Conservation (phyloP, 2,888 invertebrate genomes). For the Heliconius erato region DNA sequence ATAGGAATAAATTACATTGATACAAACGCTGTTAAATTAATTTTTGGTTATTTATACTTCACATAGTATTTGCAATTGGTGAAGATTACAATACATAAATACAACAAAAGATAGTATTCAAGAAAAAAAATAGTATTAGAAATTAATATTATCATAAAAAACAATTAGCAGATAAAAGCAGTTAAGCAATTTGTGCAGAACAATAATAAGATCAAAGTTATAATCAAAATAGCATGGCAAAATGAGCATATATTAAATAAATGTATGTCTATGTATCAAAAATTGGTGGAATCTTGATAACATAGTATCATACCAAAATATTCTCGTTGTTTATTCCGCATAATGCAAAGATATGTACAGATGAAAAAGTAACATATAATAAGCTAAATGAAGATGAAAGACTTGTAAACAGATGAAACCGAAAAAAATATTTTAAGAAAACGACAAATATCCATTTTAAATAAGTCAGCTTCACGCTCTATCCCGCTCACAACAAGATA, state of each 20-base stretch:
- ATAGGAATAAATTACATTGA: neutral
- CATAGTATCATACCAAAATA: neutral
- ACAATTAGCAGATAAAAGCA: no score
- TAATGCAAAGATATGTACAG: neutral
- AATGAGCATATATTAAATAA: no score
- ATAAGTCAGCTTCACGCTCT: no score
- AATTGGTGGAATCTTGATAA: neutral
- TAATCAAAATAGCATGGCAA: neutral
- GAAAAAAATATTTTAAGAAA: neutral
- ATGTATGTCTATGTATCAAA: neutral
- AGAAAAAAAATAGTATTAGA: neutral
- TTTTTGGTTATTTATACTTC: neutral
- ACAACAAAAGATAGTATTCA: neutral
- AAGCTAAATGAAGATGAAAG: no score
- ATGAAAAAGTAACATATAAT: neutral
- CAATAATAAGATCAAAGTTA: no score
- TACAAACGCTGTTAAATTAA: neutral
- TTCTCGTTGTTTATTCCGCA: no score
- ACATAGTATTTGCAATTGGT: neutral
- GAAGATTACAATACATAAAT: no score
- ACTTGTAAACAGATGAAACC: neutral
- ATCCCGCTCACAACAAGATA: no score
- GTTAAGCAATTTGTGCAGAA: no score
- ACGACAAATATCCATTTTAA: neutral
- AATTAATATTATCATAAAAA: neutral